A percentile compares a stretch with the other conserved stretches of the same genome.
Conservation (phyloP, 2,113 vertebrate genomes). For the Triplophysa rosa region DNA sequence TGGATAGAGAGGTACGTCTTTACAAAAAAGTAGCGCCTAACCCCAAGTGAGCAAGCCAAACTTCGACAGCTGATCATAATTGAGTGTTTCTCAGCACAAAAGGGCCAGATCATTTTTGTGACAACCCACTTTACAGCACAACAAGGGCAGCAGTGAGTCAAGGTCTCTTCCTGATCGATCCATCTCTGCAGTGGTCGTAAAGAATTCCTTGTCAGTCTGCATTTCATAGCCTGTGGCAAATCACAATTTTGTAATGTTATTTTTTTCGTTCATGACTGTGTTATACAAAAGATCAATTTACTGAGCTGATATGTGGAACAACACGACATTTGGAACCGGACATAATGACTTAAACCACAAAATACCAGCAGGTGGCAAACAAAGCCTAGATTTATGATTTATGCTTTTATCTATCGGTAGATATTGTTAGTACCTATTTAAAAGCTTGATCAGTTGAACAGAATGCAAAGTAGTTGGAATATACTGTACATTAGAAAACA, state of each 20-base stretch:
- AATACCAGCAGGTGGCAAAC: not conserved
- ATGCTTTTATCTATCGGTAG: not conserved
- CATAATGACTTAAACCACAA: not conserved
- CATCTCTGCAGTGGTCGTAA: not conserved
- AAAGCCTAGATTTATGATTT: not conserved
- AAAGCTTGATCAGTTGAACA: not conserved
- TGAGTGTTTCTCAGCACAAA: slow-evolving; percentile 61
- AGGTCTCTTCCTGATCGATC: slow-evolving; percentile 53
- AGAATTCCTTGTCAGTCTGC: slow-evolving; percentile 33
- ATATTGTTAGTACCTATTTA: too few species aligned
- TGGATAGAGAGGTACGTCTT: too few species aligned
- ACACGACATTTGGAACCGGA: too few species aligned
- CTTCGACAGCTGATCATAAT: not conserved
- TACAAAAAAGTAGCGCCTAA: too few species aligned
- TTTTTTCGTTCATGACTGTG: not conserved
- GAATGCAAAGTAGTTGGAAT: not conserved
- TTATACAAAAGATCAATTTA: not conserved
- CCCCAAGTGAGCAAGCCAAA: too few species aligned
- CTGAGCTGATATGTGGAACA: too few species aligned
- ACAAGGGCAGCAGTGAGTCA: slow-evolving; percentile 53
- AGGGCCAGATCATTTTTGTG: slow-evolving; percentile 67
- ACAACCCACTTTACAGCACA: slow-evolving; percentile 72
- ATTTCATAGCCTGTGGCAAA: slow-evolving; percentile 52
- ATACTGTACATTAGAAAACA: not conserved
- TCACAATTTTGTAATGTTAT: not conserved